Conservation (phyloP, 2,888 invertebrate genomes). For the Eristalis tenax region DNA sequence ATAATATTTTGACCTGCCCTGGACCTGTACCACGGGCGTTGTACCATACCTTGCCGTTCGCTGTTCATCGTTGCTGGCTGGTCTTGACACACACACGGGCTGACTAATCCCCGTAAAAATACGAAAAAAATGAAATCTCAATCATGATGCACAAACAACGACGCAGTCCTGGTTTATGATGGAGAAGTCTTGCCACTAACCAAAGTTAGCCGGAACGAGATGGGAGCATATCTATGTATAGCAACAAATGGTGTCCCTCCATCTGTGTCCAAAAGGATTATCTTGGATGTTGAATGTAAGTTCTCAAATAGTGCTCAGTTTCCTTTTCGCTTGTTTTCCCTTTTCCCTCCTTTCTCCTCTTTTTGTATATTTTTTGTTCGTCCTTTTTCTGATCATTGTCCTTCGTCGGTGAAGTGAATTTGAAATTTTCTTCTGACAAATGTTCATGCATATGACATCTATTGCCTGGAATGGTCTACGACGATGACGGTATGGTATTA, state of each 20-base stretch:
- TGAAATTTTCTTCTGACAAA: conserved; percentile 66
- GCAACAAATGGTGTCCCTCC: conserved; percentile 92
- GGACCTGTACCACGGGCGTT: conserved; percentile 41
- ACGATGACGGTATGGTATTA: conserved; percentile 61
- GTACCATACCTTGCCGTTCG: conserved; percentile 26
- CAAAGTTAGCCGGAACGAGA: conserved; percentile 92
- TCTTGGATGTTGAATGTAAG: conserved; percentile 93
- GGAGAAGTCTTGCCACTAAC: conserved; percentile 92
- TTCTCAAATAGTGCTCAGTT: conserved; percentile 68
- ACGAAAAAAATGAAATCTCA: conserved; percentile 24
- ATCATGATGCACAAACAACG: conserved; percentile 31
- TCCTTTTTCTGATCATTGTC: conserved; percentile 56
- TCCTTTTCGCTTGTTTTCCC: conserved; percentile 24
- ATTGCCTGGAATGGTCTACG: conserved; percentile 70
- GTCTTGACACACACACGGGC: conserved; percentile 54
- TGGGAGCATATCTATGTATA: conserved; percentile 82
- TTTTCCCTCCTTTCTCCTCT: conserved; percentile 9
- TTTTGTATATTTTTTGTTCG: background rate
- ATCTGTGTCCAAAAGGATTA: conserved; percentile 95
- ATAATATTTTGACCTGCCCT: conserved; percentile 64
- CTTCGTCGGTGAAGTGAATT: conserved; percentile 68
- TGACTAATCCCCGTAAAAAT: conserved; percentile 54
- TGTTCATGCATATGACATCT: conserved; percentile 72
- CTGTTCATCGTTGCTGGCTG: conserved; percentile 28
- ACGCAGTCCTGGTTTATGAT: conserved; percentile 90